Evolutionary conservation across 2,113 vertebrate genomes (phyloP).

Genomic region (Prochilodus magdalenae): DNA sequence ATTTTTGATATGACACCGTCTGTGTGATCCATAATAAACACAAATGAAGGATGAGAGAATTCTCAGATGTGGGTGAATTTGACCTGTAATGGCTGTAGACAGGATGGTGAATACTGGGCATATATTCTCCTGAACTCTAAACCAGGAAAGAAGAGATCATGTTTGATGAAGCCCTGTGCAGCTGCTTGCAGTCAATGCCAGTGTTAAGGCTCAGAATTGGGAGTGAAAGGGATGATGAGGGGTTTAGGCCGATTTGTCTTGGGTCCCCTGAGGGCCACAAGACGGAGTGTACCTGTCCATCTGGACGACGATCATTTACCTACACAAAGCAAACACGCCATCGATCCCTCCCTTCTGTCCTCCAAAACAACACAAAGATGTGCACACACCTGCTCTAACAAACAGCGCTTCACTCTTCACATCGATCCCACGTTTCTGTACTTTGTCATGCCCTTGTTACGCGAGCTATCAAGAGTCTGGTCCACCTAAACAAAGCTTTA

Average conservation of each 20-base stretch:
- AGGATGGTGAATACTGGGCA: slow-evolving; percentile 1
- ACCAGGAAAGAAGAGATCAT: neutral
- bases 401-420: slow-evolving; percentile 52
- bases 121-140: neutral
- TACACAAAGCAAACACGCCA: slow-evolving; percentile 74
- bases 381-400: slow-evolving; percentile 50
- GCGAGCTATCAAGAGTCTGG: slow-evolving; percentile 31
- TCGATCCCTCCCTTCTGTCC: slow-evolving; percentile 60
- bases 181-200: slow-evolving; percentile 18
- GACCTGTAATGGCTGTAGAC: neutral
- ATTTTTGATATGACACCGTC: neutral
- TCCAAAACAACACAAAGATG: slow-evolving; percentile 58
- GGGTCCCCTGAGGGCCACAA: slow-evolving; percentile 63
- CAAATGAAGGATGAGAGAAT: neutral
- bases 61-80: neutral
- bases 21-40: neutral
- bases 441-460: slow-evolving; percentile 68
- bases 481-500: slow-evolving; percentile 43
- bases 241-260: slow-evolving; percentile 70
- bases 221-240: slow-evolving; percentile 58
- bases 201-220: slow-evolving; percentile 53
- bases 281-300: slow-evolving; percentile 69
- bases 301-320: slow-evolving; percentile 71
- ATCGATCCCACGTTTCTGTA: slow-evolving; percentile 65
- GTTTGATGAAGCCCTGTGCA: slow-evolving; percentile 1